Evolutionary conservation across 2,888 invertebrate species (phyloP).

Genomic region (Calephelis perditalis): DNA sequence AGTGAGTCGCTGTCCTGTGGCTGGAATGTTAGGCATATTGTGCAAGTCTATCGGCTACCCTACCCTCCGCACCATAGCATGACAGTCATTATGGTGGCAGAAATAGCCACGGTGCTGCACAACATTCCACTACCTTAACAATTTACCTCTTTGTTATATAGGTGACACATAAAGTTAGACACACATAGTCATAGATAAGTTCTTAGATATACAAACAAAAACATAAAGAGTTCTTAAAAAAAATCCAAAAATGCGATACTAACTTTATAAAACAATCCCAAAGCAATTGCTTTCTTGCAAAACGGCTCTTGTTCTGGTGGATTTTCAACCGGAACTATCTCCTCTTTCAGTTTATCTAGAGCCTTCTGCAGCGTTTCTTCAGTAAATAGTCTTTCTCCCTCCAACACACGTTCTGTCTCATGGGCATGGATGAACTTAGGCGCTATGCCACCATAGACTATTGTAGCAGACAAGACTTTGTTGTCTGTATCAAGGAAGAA

Average conservation of each 20-base stretch:
- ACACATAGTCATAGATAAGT: too few species aligned
- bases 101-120: too few species aligned
- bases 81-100: too few species aligned
- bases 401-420: slow-evolving; percentile 69
- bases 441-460: slow-evolving; percentile 83
- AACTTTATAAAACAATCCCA: slow-evolving; percentile 90
- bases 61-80: too few species aligned
- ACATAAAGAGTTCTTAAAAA: too few species aligned
- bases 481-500: slow-evolving; percentile 72
- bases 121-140: too few species aligned
- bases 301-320: slow-evolving; percentile 83
- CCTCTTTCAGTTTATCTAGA: slow-evolving; percentile 70
- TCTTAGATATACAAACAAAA: too few species aligned
- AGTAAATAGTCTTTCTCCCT: slow-evolving; percentile 62
- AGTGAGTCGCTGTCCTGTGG: too few species aligned
- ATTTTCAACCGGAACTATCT: slow-evolving; percentile 80
- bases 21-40: too few species aligned
- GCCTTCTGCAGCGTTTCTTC: slow-evolving; percentile 65
- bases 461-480: slow-evolving; percentile 63
- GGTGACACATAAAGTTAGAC: too few species aligned
- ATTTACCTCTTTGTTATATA: too few species aligned
- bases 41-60: too few species aligned
- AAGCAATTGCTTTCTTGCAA: slow-evolving; percentile 84
- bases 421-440: slow-evolving; percentile 75
- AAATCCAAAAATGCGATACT: neutral